Base-by-base conservation (phyloP, 2,797 vertebrate genomes). In the Gephyroberyx darwinii region DNA sequence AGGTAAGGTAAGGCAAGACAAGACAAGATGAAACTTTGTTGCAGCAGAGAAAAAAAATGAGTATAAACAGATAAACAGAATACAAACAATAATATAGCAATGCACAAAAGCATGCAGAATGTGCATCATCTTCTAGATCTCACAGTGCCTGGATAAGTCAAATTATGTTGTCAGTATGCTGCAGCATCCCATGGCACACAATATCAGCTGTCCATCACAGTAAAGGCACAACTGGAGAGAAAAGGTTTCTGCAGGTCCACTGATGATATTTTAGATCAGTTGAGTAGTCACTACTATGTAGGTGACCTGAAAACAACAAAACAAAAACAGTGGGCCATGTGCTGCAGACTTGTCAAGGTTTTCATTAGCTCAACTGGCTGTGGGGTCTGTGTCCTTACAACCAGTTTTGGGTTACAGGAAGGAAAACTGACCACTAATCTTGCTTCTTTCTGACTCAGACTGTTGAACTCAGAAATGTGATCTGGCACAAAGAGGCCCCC, bases 391-490 rank as follows among this genome's bases (percentile, higher is more conserved):
- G 52, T 61, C 74, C 68, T 68, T 70, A 68, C 62, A 39, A 74
- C 65, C 66, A 41, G 88, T 74, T 85, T 90, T 87, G 66, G 77
- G 81, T 91, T 91, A 90, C 89, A 90, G 90, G 89, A 92, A 92
- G 89, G 86, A 76, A 71, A 87, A 74, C 2, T 85, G 85, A 89
- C 69, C 87, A 89, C 84, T 88, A 75, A 89, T 89, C 80, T 83
- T 13, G 50, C 66, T 73, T 62, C 83, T 87, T 83, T 84, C 72
- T 89, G 88, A 90, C 77, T 90, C 90, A 90, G 78, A 83, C 82
- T 74, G 68, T 82, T 88, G 73, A 86, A 81, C 63, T 77, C 68
- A 65, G 91, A 88, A 89, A 92, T 87, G 20, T 89, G 89, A 92
- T 86, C 84, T 74, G 68, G 81, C 75, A 77, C 81, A 79, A 69